Evolutionary conservation across 2,888 invertebrate genomes (phyloP).

Genomic region (Lissonota sp.): DNA sequence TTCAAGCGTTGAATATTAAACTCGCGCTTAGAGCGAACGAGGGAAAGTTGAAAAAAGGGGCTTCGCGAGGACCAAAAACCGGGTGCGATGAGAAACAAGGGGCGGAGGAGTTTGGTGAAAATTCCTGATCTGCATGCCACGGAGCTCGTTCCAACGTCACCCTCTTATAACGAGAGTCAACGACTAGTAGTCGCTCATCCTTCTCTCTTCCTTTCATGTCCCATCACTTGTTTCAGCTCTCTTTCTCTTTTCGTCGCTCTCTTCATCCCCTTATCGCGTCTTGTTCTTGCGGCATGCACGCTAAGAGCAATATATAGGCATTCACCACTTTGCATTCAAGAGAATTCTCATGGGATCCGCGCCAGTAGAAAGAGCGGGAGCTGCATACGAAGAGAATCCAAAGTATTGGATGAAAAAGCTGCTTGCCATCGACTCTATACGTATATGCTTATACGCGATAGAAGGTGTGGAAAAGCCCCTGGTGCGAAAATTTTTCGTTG

Average conservation of each 20-base stretch:
- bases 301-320: constrained; percentile 54
- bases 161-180: constrained; percentile 79
- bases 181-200: constrained; percentile 75
- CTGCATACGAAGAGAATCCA: constrained; percentile 51
- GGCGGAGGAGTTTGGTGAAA: constrained; percentile 41
- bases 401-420: constrained; percentile 53
- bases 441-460: constrained; percentile 28
- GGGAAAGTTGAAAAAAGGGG: constrained; percentile 19
- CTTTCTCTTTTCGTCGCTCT: constrained; percentile 29
- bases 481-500: constrained; percentile 45
- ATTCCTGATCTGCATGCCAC: constrained; percentile 79
- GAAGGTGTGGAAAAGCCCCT: constrained; percentile 22
- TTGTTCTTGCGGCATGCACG: constrained; percentile 44
- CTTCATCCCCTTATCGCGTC: constrained; percentile 38
- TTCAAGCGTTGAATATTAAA: constrained; percentile 78
- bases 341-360: constrained; percentile 61
- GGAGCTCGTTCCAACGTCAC: constrained; percentile 75
- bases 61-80: background rate
- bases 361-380: constrained; percentile 19
- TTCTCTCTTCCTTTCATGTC: constrained; percentile 62
- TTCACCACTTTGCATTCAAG: constrained; percentile 65
- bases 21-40: constrained; percentile 68
- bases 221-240: constrained; percentile 34
- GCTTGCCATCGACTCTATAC: constrained; percentile 9
- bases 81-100: constrained; percentile 13